These are phyloP conservation scores for Syngnathus typhle DNA, from an alignment of 2,113 vertebrate species.

Conservation along the genomic window DNA sequence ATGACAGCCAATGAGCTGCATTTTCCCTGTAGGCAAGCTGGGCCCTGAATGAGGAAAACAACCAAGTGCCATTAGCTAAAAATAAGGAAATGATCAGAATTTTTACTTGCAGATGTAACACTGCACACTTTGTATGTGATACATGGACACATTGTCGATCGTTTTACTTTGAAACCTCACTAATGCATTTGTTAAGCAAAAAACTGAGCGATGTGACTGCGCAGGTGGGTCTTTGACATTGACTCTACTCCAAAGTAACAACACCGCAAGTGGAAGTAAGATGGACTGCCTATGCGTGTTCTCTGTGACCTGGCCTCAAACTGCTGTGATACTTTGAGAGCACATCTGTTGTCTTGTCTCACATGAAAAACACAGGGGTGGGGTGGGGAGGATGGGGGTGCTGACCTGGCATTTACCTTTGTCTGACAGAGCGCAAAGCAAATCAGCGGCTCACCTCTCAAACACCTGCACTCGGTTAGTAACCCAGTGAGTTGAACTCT, in stretches of 20 bases:
- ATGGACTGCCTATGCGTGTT: constrained; percentile 38
- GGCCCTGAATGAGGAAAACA: neutral
- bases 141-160: neutral
- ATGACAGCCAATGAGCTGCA: neutral
- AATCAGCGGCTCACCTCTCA: constrained; percentile 22
- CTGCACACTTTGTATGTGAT: too few species aligned
- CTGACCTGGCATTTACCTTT: constrained; percentile 55
- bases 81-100: neutral
- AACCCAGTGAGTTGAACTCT: constrained; percentile 17
- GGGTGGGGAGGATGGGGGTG: too few species aligned
- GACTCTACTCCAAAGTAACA: constrained; percentile 24
- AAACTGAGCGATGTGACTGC: neutral
- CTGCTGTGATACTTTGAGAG: constrained; percentile 52
- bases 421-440: constrained; percentile 38
- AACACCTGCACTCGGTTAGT: constrained; percentile 14
- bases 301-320: constrained; percentile 35
- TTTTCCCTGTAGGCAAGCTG: neutral
- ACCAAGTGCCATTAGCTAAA: too few species aligned
- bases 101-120: neutral
- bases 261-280: constrained; percentile 26
- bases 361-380: constrained; percentile 8
- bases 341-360: constrained; percentile 46
- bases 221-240: constrained; percentile 53
- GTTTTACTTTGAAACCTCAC: neutral
- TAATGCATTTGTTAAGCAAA: neutral